Base-by-base conservation (phyloP, 1,140 invertebrate species). In the Amyelois transitella region DNA sequence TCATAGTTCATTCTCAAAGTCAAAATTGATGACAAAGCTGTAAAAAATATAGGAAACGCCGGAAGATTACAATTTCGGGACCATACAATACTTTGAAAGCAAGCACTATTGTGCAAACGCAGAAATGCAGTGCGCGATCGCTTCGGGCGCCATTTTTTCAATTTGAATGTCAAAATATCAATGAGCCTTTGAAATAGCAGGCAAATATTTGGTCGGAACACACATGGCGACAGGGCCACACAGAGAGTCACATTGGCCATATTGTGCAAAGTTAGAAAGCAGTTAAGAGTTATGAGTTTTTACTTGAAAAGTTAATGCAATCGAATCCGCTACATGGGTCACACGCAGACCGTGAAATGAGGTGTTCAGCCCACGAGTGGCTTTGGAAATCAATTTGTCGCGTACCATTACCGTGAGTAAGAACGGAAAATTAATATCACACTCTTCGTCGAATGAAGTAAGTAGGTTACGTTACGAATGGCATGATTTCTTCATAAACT, bases 181-280 rank as follows among this genome's bases (percentile, higher is more conserved):
- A 72, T 82, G 75, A 82, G 69, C 56, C 72, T 76, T 85, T 75
- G 59, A 78, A 86, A 79, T 66, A 50, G 58, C 74, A 75, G 69
- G 66, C 73, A 78, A 85, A 85, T 87, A 79, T 85, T 85, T 78
- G 71, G 62, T 66, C 44, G 53, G 70, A 69, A 75, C 80, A 85
- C 80, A 70, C 69, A 69, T 66, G 63, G 75, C 64, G 68, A 66
- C 51, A 55, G 18, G 77, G 66, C 84, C 82, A 86, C 84, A 85
- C 84, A 87, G 66, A 75, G 75, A 55, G 81, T 60, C 60, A 67
- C 68, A 53, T 67, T 66, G 57, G 47, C 59, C 72, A 72, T 56
- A 64, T 79, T 81, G 73, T 69, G 72, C 76, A 79, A 76, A 53
- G 65, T 75, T 72, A 70, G 76, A 72, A 72, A 74, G 62, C 60